These are phyloP conservation scores for Metalampra italica DNA, from an alignment of 2,888 invertebrate species.

Conservation along the genomic window DNA sequence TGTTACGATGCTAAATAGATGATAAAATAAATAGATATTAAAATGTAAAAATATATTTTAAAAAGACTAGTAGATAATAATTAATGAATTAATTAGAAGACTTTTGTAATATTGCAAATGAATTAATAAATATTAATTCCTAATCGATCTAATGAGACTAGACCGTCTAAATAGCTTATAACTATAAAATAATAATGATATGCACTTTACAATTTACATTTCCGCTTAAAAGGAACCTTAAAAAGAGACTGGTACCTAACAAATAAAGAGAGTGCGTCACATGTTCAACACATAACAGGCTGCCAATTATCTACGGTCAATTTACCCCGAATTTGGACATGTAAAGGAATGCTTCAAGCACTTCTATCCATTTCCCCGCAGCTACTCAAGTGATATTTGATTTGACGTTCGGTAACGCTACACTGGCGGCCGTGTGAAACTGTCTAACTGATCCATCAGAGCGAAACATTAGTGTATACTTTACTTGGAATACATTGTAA, in stretches of 20 bases:
- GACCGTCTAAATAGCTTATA: no score
- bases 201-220: no score
- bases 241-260: background rate
- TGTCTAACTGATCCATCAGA: slow-evolving; percentile 17
- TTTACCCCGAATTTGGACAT: slow-evolving; percentile 13
- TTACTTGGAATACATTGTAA: slow-evolving; percentile 8
- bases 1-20: no score
- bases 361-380: background rate
- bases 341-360: background rate
- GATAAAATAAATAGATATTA: no score
- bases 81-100: no score
- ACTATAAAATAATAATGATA: no score
- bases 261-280: background rate
- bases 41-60: no score
- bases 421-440: slow-evolving; percentile 28
- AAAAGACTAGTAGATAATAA: no score
- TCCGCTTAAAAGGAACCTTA: background rate
- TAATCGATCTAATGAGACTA: no score
- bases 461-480: slow-evolving; percentile 20
- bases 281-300: slow-evolving; percentile 5
- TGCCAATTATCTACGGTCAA: slow-evolving; percentile 13
- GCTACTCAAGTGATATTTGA: background rate
- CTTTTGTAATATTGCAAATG: no score
- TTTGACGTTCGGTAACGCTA: slow-evolving; percentile 11
- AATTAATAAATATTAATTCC: no score